Evolutionary conservation across 2,888 invertebrate species (phyloP).

Genomic region (Tenthredo scrophulariae): DNA sequence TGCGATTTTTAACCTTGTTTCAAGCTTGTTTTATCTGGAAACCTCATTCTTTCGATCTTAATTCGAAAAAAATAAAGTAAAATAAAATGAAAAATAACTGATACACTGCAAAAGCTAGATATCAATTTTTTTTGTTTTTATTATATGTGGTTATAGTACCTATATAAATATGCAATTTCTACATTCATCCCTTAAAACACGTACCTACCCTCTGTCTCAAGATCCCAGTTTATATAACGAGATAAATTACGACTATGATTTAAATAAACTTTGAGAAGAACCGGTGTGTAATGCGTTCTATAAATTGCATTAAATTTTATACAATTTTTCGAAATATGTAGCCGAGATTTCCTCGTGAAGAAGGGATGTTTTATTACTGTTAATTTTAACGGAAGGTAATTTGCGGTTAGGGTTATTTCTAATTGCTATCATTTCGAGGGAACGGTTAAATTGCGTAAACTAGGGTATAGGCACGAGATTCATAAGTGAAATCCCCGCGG

Average conservation of each 20-base stretch:
- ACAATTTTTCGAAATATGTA: not conserved
- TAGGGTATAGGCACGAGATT: not conserved
- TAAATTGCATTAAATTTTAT: not conserved
- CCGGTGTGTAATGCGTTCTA: not conserved
- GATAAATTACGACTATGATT: not conserved
- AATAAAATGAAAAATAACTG: too few species aligned
- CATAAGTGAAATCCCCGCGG: not conserved
- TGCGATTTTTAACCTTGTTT: not conserved
- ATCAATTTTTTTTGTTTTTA: not conserved
- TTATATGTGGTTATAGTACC: not conserved
- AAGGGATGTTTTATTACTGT: constrained; percentile 1
- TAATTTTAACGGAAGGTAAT: not conserved
- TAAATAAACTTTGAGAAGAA: not conserved
- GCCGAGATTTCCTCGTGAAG: not conserved
- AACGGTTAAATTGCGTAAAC: not conserved
- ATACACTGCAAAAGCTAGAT: not conserved
- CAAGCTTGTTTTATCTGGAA: too few species aligned
- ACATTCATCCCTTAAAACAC: not conserved
- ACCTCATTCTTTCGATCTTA: not conserved
- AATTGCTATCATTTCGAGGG: not conserved
- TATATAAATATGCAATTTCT: not conserved
- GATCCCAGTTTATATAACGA: not conserved
- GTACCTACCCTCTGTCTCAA: not conserved
- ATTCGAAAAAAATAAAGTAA: not conserved
- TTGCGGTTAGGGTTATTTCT: not conserved